Evolutionary conservation across 2,797 vertebrate species (phyloP).

Genomic region (Mycteria americana): DNA sequence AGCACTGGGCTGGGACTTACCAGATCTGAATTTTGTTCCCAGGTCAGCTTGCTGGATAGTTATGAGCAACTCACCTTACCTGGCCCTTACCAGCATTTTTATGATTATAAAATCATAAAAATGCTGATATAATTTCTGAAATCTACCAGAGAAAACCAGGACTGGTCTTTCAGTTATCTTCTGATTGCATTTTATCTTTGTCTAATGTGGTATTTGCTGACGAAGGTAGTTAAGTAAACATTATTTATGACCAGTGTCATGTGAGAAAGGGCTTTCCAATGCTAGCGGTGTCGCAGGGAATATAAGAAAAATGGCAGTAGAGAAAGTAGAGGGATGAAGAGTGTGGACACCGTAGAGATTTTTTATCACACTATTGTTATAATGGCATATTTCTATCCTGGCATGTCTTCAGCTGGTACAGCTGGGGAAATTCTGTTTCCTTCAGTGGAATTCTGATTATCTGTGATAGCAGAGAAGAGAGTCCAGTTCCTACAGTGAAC

Average conservation of each 20-base stretch:
- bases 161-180: background rate
- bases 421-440: background rate
- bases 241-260: background rate
- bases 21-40: background rate
- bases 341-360: background rate
- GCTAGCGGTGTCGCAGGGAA: background rate
- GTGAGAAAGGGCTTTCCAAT: background rate
- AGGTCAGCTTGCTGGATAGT: background rate
- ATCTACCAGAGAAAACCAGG: background rate
- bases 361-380: background rate
- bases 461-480: background rate
- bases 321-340: background rate
- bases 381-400: background rate
- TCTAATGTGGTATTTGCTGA: background rate
- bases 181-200: background rate
- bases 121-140: background rate
- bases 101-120: background rate
- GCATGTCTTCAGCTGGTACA: background rate
- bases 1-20: background rate
- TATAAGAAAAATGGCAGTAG: background rate
- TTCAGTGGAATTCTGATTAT: background rate
- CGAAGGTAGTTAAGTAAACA: background rate
- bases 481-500: background rate
- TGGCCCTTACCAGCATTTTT: too few species aligned
- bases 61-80: background rate